Conservation (phyloP, 2,113 vertebrate species). For the Anarrhichthys ocellatus region DNA sequence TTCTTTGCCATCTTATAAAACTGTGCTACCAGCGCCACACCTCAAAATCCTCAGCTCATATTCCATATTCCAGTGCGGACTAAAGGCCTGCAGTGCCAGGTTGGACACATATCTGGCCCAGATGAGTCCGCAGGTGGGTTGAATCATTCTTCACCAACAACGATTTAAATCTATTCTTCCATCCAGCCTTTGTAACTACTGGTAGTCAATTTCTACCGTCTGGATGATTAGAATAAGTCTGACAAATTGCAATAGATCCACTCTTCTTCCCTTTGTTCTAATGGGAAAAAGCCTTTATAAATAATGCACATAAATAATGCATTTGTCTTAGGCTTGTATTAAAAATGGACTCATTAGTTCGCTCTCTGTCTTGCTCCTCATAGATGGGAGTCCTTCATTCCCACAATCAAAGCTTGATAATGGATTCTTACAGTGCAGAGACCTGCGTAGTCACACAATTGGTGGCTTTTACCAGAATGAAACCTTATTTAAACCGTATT, state of each 20-base stretch:
- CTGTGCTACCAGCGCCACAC: not conserved
- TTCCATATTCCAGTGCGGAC: not conserved
- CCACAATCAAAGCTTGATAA: not conserved
- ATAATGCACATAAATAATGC: not conserved
- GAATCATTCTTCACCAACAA: slow-evolving; percentile 12
- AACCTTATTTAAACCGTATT: not conserved
- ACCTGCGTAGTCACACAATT: not conserved
- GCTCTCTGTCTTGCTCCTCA: not conserved
- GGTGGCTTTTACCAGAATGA: not conserved
- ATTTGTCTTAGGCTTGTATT: not conserved
- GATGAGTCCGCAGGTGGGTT: slow-evolving; percentile 16
- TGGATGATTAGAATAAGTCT: not conserved
- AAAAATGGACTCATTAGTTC: not conserved
- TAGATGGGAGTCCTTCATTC: not conserved
- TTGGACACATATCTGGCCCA: slow-evolving; percentile 10
- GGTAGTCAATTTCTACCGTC: not conserved
- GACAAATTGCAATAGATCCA: not conserved
- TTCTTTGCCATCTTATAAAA: slow-evolving; percentile 13
- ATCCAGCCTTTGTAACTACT: slow-evolving; percentile 1
- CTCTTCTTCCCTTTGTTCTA: not conserved
- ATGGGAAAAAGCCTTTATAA: not conserved
- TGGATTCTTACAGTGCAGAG: not conserved
- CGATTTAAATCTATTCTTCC: not conserved
- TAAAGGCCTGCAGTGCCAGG: slow-evolving; percentile 7
- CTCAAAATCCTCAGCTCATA: not conserved